Evolutionary conservation across 2,888 invertebrate genomes (phyloP), one percentile per base, ranked within the genome.

Genomic region (Lutraria lutraria): DNA sequence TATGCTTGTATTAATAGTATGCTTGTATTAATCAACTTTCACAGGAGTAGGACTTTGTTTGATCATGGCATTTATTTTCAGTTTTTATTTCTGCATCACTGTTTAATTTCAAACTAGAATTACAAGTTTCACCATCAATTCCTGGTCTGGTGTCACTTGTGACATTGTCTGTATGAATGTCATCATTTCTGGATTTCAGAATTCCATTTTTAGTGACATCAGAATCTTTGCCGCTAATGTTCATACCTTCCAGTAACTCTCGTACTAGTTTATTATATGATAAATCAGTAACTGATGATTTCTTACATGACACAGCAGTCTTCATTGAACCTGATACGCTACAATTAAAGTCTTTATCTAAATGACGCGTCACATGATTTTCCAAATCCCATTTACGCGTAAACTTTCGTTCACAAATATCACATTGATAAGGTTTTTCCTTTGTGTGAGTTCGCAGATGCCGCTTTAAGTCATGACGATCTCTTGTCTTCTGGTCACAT

Each of bases 381-480:
- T 88, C 87, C n/a, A 87, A 82, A 29, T 90, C 90, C 90, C 90
- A 90, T 43, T 85, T 88, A 0, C 90, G 84, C 0, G 88, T 86
- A 72, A 90, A 90, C 29, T 87, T 87, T 29, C 83, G 80, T 6
- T 19, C 80, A 81, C 90, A 90, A 4, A 85, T 31, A 12, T 79
- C 54, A 82, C 90, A 90, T 21, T 84, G 60, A 82, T 80, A 90
- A 16, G 90, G 90, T 81, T 90, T 90, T 63, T 90, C 88, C 68
- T 90, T 90, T n/a, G 90, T 87, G 34, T 90, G 90, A 0, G 90
- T 90, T 8, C 88, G 87, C 34, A 90, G 60, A 81, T 90, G 90
- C 10, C 90, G 56, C 52, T 90, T 90, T 6, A 90, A 76, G 56
- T 90, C 90, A 31, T 90, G 90, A 10, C 90, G 76, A 25, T 90